Percentiles rank a stretch among this genome's conserved stretches.
Conservation (phyloP, 2,888 invertebrate genomes). For the Callyntrura sp. region DNA sequence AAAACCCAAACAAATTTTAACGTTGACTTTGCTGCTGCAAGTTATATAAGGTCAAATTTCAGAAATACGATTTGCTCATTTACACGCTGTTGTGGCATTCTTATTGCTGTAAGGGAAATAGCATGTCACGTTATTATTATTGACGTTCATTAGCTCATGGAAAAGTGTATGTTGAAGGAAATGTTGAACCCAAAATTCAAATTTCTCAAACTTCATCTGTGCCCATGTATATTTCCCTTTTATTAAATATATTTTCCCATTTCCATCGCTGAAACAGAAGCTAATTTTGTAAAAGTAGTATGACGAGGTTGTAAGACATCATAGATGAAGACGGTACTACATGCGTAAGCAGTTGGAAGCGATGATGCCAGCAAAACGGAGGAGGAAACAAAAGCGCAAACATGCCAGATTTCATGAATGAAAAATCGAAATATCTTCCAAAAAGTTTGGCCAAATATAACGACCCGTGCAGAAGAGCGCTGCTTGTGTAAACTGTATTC, state of each 20-base stretch:
- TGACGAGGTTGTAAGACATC: too few species aligned
- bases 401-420: constrained; percentile 51
- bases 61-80: not conserved
- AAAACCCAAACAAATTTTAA: constrained; percentile 16
- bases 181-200: too few species aligned
- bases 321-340: not conserved
- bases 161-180: constrained; percentile 26
- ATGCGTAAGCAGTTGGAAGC: constrained; percentile 21
- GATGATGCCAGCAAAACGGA: constrained; percentile 3
- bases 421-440: constrained; percentile 49
- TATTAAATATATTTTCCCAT: not conserved
- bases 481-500: constrained; percentile 21
- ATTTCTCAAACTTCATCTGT: not conserved
- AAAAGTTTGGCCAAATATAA: constrained; percentile 44
- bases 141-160: constrained; percentile 21
- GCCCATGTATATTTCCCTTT: not conserved
- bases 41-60: constrained; percentile 23
- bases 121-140: constrained; percentile 18
- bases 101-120: constrained; percentile 22
- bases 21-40: too few species aligned
- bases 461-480: constrained; percentile 16
- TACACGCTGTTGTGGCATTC: not conserved
- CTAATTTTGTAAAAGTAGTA: too few species aligned
- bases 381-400: constrained; percentile 37
- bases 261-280: not conserved